Evolutionary conservation across 92 coral and sea anemone species (phyloP).

Genomic region (Plumapathes pennacea): DNA sequence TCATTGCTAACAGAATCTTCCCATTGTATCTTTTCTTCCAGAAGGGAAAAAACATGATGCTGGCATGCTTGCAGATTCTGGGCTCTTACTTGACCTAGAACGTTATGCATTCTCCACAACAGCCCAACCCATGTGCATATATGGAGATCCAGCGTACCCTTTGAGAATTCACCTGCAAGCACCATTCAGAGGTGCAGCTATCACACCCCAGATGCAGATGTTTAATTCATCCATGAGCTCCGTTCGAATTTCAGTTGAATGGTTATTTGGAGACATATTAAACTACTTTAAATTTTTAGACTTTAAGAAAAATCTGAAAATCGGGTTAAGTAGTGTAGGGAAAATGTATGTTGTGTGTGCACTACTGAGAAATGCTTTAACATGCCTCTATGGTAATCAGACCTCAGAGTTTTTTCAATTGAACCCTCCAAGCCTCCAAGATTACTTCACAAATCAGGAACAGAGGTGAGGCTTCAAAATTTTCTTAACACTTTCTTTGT

Average conservation of each 20-base stretch:
- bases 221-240: constrained; percentile 10
- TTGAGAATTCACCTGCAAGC: constrained; percentile 13
- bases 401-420: constrained; percentile 10
- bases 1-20: no score
- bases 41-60: no score
- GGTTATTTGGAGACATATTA: constrained; percentile 15
- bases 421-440: constrained; percentile 14
- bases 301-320: constrained; percentile 1
- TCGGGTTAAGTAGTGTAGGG: constrained; percentile 12
- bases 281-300: constrained; percentile 13
- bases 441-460: neutral
- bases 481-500: no score
- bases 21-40: no score
- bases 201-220: constrained; percentile 5
- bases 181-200: constrained; percentile 15
- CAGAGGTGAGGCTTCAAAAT: no score
- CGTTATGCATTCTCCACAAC: constrained; percentile 1
- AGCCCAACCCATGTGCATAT: neutral
- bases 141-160: no score
- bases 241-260: constrained; percentile 13
- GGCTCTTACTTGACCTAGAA: no score
- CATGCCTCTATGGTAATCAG: constrained; percentile 14
- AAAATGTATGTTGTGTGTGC: constrained; percentile 18
- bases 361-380: constrained; percentile 4
- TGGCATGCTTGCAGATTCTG: no score